A percentile compares a stretch with the other conserved stretches of the same genome.
These are phyloP conservation scores for Oligia latruncula DNA, from an alignment of 2,888 invertebrate species.

Conservation along the genomic window DNA sequence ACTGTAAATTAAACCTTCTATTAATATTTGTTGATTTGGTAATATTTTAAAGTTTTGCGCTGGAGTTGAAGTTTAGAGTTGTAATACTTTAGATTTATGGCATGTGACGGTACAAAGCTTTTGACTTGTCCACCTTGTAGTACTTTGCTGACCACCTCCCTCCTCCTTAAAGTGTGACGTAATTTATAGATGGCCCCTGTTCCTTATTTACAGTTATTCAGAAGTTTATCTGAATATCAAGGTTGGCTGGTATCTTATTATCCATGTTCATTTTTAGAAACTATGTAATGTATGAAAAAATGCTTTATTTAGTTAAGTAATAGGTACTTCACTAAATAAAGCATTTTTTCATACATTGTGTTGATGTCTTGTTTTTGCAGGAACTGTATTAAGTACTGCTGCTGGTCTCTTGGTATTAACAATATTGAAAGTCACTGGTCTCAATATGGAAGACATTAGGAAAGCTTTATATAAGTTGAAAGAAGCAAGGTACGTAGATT, in stretches of 20 bases:
- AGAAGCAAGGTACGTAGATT: constrained; percentile 76
- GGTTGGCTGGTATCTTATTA: background rate
- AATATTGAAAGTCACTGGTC: constrained; percentile 90
- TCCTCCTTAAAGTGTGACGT: background rate
- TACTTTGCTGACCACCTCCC: background rate
- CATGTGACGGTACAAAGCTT: background rate
- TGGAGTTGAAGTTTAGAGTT: background rate
- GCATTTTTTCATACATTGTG: too few species aligned
- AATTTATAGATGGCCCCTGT: background rate
- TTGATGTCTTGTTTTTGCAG: constrained; percentile 76
- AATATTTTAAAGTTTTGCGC: background rate
- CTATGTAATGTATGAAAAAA: background rate
- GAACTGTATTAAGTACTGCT: constrained; percentile 90
- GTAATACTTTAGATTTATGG: background rate
- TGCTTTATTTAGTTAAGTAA: background rate
- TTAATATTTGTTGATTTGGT: background rate
- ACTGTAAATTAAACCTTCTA: background rate
- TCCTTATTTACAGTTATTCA: background rate
- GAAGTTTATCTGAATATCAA: background rate
- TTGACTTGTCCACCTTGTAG: too few species aligned
- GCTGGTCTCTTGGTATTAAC: constrained; percentile 90
- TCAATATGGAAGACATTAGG: constrained; percentile 91
- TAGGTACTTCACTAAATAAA: too few species aligned
- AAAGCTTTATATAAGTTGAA: constrained; percentile 89
- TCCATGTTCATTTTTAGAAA: background rate